These are phyloP conservation scores for Ciconia boyciana DNA, from an alignment of 2,113 vertebrate species.

Conservation along the genomic window DNA sequence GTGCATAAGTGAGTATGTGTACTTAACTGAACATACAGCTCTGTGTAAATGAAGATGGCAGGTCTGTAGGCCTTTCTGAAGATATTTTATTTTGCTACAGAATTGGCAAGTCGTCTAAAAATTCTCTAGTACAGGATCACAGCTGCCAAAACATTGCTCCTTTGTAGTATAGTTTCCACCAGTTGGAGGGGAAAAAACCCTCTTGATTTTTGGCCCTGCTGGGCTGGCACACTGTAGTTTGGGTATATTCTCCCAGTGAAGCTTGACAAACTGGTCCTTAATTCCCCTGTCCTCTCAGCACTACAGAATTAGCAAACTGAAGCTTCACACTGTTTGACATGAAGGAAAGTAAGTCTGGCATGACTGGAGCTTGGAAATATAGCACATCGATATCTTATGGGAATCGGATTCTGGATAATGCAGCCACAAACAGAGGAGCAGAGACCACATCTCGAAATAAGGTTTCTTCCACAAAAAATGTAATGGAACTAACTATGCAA, in stretches of 20 bases:
- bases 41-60: not conserved
- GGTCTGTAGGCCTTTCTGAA: not conserved
- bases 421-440: not conserved
- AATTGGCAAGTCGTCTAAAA: not conserved
- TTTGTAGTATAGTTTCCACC: not conserved
- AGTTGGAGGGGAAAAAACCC: not conserved
- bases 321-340: not conserved
- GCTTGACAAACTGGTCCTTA: constrained; percentile 1
- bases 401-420: not conserved
- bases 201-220: not conserved
- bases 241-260: constrained; percentile 41
- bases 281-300: not conserved
- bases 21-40: not conserved
- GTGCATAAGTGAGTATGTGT: not conserved
- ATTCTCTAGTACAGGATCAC: not conserved
- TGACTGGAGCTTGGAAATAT: constrained; percentile 16
- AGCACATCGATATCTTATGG: not conserved
- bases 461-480: not conserved
- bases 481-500: not conserved
- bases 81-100: not conserved
- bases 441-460: not conserved
- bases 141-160: constrained; percentile 39
- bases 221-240: not conserved
- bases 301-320: not conserved
- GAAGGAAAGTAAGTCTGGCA: constrained; percentile 39